Percentiles rank a stretch among this genome's conserved stretches.
phyloP scores from a whole-genome alignment of 1,140 invertebrate species.

The Pseudomyrmex flavicornis region DNA sequence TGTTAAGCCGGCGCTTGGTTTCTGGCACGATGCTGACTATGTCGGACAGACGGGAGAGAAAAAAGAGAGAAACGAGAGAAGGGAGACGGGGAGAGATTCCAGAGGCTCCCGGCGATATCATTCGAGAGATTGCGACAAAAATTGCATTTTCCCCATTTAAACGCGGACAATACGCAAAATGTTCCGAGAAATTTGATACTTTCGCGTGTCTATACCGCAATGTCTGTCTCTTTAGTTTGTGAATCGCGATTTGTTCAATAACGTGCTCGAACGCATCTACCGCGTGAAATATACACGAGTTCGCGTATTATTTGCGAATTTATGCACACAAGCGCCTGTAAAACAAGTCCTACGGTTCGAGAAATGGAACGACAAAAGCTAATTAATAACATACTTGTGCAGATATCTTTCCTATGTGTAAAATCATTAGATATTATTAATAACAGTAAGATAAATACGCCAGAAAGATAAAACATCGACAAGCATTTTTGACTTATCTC shows the following conservation, averaged over 20 bases:
- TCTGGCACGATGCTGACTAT: constrained; percentile 36
- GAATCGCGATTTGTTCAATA: constrained; percentile 7
- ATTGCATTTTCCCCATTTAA: constrained; percentile 1
- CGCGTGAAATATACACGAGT: too few species aligned
- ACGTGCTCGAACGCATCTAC: too few species aligned
- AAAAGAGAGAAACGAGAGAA: constrained; percentile 32
- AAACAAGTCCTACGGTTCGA: too few species aligned
- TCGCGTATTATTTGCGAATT: too few species aligned
- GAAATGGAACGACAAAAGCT: too few species aligned
- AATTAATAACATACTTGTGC: too few species aligned
- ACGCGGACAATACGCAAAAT: constrained; percentile 9
- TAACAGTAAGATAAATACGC: background rate
- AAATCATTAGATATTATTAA: too few species aligned
- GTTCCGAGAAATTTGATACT: constrained; percentile 9
- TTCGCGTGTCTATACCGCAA: background rate
- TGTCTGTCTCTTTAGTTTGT: background rate
- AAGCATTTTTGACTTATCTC: constrained; percentile 13
- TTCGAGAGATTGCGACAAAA: constrained; percentile 5
- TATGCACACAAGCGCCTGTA: too few species aligned
- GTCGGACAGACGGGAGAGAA: constrained; percentile 17
- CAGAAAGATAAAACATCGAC: constrained; percentile 3
- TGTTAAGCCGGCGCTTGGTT: constrained; percentile 50
- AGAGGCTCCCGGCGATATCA: background rate
- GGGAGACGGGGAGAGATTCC: background rate
- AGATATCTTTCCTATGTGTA: too few species aligned